Conservation (phyloP, 2,797 vertebrate genomes). For the Urocyon cinereoargenteus region DNA sequence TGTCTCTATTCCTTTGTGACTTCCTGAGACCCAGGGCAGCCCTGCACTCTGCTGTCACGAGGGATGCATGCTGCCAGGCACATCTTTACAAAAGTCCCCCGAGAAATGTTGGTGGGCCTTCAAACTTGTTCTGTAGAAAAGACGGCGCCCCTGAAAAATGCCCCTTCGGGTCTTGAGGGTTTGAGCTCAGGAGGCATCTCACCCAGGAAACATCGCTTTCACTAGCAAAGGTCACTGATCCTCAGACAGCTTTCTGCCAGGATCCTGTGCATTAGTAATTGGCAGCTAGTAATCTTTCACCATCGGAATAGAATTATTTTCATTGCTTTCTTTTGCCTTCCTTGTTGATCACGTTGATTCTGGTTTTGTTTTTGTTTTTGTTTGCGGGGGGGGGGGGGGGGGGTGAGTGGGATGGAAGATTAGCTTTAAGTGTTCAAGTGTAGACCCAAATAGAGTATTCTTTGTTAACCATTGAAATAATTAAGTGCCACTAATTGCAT, state of each 20-base stretch:
- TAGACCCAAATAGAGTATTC: neutral
- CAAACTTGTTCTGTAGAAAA: neutral
- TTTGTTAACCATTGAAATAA: neutral
- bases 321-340: neutral
- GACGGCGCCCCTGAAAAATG: too few relatives aligned
- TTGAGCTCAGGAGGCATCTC: neutral
- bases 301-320: neutral
- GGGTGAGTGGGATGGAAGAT: neutral
- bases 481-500: neutral
- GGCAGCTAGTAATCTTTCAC: too few relatives aligned
- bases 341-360: neutral
- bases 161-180: neutral
- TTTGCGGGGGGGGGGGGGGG: accelerated
- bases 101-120: neutral
- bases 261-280: neutral
- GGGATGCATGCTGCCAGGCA: neutral
- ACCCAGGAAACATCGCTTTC: accelerated
- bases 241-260: accelerated
- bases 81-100: neutral
- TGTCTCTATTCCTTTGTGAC: accelerated
- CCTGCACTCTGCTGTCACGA: neutral
- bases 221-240: accelerated
- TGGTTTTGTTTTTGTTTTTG: neutral
- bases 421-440: neutral
- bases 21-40: accelerated